These are phyloP conservation scores for Pristionchus japonicus DNA, from an alignment of 2,888 invertebrate genomes.

Conservation along the genomic window DNA sequence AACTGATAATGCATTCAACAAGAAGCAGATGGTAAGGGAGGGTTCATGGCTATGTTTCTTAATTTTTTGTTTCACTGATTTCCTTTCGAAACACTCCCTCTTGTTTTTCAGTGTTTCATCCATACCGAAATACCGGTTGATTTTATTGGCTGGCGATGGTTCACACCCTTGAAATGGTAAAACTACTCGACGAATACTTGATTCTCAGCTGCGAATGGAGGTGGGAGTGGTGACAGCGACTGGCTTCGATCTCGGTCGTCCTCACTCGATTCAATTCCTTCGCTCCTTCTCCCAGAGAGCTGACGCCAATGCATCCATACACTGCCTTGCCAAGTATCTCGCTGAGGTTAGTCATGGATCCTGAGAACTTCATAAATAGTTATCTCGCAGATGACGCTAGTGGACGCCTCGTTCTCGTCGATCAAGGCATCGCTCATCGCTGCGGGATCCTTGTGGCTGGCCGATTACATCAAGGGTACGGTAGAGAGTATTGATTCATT, in stretches of 20 bases:
- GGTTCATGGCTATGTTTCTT: too few relatives aligned
- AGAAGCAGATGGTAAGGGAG: slow-evolving; percentile 76
- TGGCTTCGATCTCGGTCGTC: slow-evolving; percentile 86
- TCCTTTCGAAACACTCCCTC: too few relatives aligned
- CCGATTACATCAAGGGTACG: slow-evolving; percentile 74
- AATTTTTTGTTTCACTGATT: too few relatives aligned
- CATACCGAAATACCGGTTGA: too few relatives aligned
- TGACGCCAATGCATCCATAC: slow-evolving; percentile 80
- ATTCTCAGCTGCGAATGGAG: slow-evolving; percentile 22
- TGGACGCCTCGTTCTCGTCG: slow-evolving; percentile 85
- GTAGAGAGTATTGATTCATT: too few relatives aligned
- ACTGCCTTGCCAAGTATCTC: slow-evolving; percentile 90
- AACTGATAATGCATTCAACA: slow-evolving; percentile 88
- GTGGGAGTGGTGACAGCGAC: neutral
- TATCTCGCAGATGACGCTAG: slow-evolving; percentile 80
- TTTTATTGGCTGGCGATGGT: too few relatives aligned
- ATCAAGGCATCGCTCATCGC: slow-evolving; percentile 88
- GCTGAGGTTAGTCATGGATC: slow-evolving; percentile 81
- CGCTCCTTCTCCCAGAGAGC: slow-evolving; percentile 81
- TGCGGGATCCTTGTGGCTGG: slow-evolving; percentile 86
- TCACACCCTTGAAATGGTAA: too few relatives aligned
- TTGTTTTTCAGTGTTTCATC: too few relatives aligned
- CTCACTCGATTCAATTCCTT: slow-evolving; percentile 90
- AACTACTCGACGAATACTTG: neutral
- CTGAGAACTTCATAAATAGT: neutral